Evolutionary conservation across 2,113 vertebrate species (phyloP), one percentile per base, ranked within the genome.

Genomic region (Dolichotis patagonum): DNA sequence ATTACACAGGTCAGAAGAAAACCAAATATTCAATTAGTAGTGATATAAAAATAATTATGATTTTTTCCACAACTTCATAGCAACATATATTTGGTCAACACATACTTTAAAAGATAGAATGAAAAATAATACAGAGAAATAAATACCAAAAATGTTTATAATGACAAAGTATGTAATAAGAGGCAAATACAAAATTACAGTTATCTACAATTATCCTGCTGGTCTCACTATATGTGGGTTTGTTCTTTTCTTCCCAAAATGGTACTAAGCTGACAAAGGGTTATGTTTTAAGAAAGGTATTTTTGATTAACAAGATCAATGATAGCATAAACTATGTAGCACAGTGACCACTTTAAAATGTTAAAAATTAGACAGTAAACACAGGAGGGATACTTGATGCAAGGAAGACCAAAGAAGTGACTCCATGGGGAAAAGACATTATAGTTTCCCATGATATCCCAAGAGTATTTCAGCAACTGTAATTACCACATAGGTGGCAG

Each of bases 111-210:
- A 62, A 73, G 10, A 71, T 20, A 32, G 77, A 52, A 92, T 8
- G 10, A 87, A 83, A 91, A 58, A 35, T 17, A 56, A 94, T 78
- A 26, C 60, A 95, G 28, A 93, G 4, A 88, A 95, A 80, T 89
- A 94, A 83, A 65, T 67, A 80, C 60, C 5, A 71, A 89, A 95
- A 32, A 77, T 75, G 28, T 32, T 85, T 86, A 7, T 5, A 83
- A 67, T 82, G 28, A 71, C 62, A 32, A 88, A 82, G 2, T 38
- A 93, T 41, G 30, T n/a, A 85, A 82, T 17, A 86, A 17, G 9
- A 26, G 85, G 69, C 63, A 92, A 90, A 92, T n/a, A 83, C 6
- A 90, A 81, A 62, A 86, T 52, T 84, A 52, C 9, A 10, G 49
- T 52, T 52, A 52, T 6, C 49, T 52, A 52, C 63, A 81, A 85